Percentiles rank a stretch among this genome's conserved stretches.
Conservation (phyloP, 2,888 invertebrate species). For the Amiota mariae region DNA sequence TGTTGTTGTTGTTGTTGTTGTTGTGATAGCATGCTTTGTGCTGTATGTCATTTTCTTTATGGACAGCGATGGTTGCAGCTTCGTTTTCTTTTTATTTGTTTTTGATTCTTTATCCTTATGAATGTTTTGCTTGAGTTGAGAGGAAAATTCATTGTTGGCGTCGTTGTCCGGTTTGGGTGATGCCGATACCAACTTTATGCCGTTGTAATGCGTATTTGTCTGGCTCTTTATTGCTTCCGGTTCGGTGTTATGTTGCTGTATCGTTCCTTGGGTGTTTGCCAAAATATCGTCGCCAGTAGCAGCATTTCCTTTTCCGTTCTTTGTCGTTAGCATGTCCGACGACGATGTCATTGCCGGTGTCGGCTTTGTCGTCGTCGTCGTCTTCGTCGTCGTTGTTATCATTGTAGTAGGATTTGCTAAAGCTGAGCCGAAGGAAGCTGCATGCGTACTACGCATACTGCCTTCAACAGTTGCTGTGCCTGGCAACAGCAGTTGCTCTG, state of each 20-base stretch:
- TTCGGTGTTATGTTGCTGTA: slow-evolving; percentile 40
- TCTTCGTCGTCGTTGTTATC: slow-evolving; percentile 37
- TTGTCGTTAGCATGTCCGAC: slow-evolving; percentile 14
- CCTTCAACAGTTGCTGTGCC: slow-evolving; percentile 56
- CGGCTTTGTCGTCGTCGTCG: slow-evolving; percentile 28
- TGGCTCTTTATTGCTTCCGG: slow-evolving; percentile 59
- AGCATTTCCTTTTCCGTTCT: slow-evolving; percentile 41
- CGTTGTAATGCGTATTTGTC: slow-evolving; percentile 48
- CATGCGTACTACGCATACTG: neutral
- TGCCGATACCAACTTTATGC: slow-evolving; percentile 48
- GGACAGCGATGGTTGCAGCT: slow-evolving; percentile 59
- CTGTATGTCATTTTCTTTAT: slow-evolving; percentile 69
- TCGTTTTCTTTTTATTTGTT: slow-evolving; percentile 44
- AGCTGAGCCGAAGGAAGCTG: slow-evolving; percentile 19
- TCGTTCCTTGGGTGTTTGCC: slow-evolving; percentile 53
- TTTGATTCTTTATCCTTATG: neutral
- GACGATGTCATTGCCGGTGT: slow-evolving; percentile 16
- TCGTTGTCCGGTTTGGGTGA: slow-evolving; percentile 21
- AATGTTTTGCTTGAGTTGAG: slow-evolving; percentile 37
- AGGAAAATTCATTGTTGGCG: slow-evolving; percentile 1
- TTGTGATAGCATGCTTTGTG: slow-evolving; percentile 56
- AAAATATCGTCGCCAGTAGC: slow-evolving; percentile 47
- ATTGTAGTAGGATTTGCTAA: neutral
- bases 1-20: slow-evolving; percentile 26
- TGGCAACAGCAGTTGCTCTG: slow-evolving; percentile 63